Percentiles rank a stretch among this genome's conserved stretches.
Evolutionary conservation across 2,797 vertebrate genomes (phyloP).

Genomic region (Zalophus californianus): DNA sequence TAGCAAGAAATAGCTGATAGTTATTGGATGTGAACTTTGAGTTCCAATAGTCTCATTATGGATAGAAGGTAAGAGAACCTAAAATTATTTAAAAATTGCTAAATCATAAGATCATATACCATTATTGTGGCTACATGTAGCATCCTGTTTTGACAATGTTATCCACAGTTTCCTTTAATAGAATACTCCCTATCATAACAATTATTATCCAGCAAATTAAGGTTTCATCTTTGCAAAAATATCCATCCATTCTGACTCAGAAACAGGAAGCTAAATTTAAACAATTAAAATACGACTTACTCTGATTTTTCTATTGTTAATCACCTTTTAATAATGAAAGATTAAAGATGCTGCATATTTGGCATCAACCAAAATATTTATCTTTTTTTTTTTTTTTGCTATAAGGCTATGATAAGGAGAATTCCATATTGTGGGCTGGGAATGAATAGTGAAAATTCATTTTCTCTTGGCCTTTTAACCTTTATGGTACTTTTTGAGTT

Average conservation of each 20-base stretch:
- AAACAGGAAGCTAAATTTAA: neutral
- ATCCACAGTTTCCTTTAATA: neutral
- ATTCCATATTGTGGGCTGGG: constrained; percentile 56
- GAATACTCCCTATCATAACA: neutral
- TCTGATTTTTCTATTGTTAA: neutral
- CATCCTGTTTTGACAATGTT: constrained; percentile 46
- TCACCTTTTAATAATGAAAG: constrained; percentile 40
- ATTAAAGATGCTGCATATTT: constrained; percentile 18
- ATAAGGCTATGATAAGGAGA: constrained; percentile 62
- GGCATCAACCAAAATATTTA: constrained; percentile 34
- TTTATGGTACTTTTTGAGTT: constrained; percentile 66
- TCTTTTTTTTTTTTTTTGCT: neutral
- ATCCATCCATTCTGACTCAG: neutral
- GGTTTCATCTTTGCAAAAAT: constrained; percentile 4
- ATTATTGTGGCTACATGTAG: constrained; percentile 42
- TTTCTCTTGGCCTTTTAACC: constrained; percentile 62
- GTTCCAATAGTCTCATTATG: constrained; percentile 3
- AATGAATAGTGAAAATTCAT: constrained; percentile 56
- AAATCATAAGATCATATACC: constrained; percentile 14
- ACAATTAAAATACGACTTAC: neutral
- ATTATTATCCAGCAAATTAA: constrained; percentile 48
- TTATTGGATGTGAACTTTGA: constrained; percentile 16
- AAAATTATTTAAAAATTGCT: constrained; percentile 3
- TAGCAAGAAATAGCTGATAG: constrained; percentile 6
- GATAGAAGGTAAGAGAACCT: neutral